phyloP scores from a whole-genome alignment of 1,140 invertebrate species.

The Drosophila orosa region DNA sequence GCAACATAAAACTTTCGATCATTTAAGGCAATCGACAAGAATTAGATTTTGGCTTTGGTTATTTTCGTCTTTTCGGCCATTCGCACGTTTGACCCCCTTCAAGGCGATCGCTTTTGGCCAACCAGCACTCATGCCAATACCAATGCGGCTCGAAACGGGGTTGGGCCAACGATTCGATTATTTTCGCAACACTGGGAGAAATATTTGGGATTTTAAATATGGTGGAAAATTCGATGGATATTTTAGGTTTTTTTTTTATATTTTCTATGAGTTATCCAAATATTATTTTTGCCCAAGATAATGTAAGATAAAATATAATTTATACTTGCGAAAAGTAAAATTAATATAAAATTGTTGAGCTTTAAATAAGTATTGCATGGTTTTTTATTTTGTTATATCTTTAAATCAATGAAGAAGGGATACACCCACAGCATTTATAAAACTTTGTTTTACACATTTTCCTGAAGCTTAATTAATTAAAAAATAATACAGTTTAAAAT shows the following conservation, averaged over 20 bases:
- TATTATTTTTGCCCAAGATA: background rate
- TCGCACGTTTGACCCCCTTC: constrained; percentile 76
- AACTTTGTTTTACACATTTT: no score
- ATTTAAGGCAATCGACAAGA: constrained; percentile 47
- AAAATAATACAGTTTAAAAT: no score
- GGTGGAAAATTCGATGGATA: background rate
- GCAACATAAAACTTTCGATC: constrained; percentile 57
- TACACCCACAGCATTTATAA: no score
- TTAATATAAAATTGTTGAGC: background rate
- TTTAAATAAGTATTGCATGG: no score
- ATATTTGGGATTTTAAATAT: background rate
- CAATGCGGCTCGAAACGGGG: constrained; percentile 23
- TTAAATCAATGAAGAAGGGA: no score
- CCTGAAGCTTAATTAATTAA: no score
- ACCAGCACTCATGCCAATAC: constrained; percentile 10
- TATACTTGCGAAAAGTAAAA: background rate
- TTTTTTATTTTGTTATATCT: no score
- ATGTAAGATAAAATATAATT: background rate
- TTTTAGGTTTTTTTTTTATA: background rate
- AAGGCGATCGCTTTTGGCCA: constrained; percentile 68
- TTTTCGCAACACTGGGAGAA: constrained; percentile 67
- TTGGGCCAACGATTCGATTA: constrained; percentile 36
- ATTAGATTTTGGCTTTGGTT: constrained; percentile 31
- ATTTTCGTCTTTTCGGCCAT: constrained; percentile 30
- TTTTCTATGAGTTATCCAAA: background rate